Conservation (phyloP, 2,113 vertebrate species). For the Alethe castanea region DNA sequence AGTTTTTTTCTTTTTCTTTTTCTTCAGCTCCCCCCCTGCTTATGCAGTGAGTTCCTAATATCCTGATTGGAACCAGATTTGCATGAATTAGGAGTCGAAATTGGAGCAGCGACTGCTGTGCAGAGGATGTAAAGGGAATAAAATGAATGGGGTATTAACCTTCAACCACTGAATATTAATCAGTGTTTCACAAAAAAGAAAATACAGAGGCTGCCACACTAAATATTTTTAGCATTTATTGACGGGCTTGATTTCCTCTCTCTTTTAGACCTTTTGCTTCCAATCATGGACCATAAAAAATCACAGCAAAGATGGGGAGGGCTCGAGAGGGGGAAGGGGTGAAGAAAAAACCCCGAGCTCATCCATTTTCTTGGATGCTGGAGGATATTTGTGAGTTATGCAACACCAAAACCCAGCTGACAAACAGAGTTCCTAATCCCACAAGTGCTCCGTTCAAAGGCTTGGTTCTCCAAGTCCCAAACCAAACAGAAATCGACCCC, state of each 20-base stretch:
- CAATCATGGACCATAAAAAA: slow-evolving; percentile 56
- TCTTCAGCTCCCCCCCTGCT: slow-evolving; percentile 48
- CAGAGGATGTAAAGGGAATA: slow-evolving; percentile 87
- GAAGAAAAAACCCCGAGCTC: neutral
- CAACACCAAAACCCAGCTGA: neutral
- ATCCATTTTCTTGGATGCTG: slow-evolving; percentile 5
- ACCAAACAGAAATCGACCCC: slow-evolving; percentile 66
- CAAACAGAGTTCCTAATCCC: slow-evolving; percentile 14
- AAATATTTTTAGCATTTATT: slow-evolving; percentile 90
- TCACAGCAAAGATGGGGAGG: neutral
- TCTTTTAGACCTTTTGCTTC: slow-evolving; percentile 59
- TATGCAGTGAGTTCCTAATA: slow-evolving; percentile 79
- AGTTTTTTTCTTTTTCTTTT: neutral
- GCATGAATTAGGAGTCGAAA: slow-evolving; percentile 78
- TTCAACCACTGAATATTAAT: slow-evolving; percentile 95
- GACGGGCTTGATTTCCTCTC: slow-evolving; percentile 80
- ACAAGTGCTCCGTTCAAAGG: slow-evolving; percentile 7
- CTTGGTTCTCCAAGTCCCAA: slow-evolving; percentile 16
- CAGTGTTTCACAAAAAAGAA: slow-evolving; percentile 94
- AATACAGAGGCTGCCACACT: slow-evolving; percentile 88
- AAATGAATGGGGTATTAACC: slow-evolving; percentile 86
- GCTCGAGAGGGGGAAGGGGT: neutral
- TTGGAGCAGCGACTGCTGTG: slow-evolving; percentile 78
- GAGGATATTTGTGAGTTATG: slow-evolving; percentile 1
- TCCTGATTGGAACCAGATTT: slow-evolving; percentile 90